These are phyloP conservation scores for Seira ritae DNA, from an alignment of 2,888 invertebrate genomes.

Conservation along the genomic window DNA sequence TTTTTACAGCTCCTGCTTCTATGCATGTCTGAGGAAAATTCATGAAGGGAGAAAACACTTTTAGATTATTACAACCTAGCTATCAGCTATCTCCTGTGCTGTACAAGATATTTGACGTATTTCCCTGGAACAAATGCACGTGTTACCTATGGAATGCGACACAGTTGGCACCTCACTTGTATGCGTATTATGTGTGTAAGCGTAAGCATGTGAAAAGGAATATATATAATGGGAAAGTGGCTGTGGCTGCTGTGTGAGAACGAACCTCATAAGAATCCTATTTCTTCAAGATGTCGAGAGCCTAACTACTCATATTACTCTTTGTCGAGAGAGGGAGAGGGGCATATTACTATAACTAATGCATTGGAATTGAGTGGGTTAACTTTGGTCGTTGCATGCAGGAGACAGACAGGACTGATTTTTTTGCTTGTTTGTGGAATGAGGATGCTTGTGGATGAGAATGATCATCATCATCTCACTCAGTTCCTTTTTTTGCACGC, in stretches of 20 bases:
- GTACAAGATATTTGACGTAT: not conserved
- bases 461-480: conserved; percentile 31
- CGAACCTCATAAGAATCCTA: conserved; percentile 72
- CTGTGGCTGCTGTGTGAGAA: conserved; percentile 54
- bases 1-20: no score
- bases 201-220: conserved; percentile 45
- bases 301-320: conserved; percentile 73
- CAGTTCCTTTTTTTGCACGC: not conserved
- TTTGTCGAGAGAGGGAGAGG: conserved; percentile 66
- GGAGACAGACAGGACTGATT: conserved; percentile 3
- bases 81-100: not conserved
- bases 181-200: no score
- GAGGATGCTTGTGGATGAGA: conserved; percentile 15
- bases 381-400: conserved; percentile 27
- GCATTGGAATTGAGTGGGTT: no score
- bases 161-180: conserved; percentile 71
- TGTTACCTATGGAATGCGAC: conserved; percentile 70
- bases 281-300: conserved; percentile 71
- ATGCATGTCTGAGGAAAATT: no score
- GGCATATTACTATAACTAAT: no score
- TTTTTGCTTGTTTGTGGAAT: conserved; percentile 40
- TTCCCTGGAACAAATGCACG: conserved; percentile 66
- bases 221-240: conserved; percentile 64
- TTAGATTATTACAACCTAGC: not conserved
- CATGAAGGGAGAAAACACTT: not conserved